Evolutionary conservation across 2,797 vertebrate species (phyloP).

Genomic region (Lateolabrax maculatus): DNA sequence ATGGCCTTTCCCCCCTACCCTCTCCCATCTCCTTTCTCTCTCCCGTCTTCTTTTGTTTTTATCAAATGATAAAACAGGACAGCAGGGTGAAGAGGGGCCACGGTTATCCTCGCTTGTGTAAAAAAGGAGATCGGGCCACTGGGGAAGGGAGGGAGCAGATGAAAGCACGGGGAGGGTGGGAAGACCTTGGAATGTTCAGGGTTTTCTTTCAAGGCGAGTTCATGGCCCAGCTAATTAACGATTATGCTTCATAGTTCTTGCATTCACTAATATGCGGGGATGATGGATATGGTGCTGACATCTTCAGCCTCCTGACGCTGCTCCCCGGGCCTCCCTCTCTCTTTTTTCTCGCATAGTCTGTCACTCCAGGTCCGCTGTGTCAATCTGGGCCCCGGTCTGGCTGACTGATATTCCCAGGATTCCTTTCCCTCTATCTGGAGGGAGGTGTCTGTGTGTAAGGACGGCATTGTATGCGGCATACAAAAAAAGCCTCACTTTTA

Average conservation of each 20-base stretch:
- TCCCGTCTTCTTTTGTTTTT: slow-evolving; percentile 72
- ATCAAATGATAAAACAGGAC: slow-evolving; percentile 72
- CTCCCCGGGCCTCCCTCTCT: slow-evolving; percentile 56
- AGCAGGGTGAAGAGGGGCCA: slow-evolving; percentile 67
- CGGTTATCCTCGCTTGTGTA: slow-evolving; percentile 64
- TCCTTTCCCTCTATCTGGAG: slow-evolving; percentile 54
- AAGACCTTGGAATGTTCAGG: slow-evolving; percentile 74
- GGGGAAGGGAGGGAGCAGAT: slow-evolving; percentile 37
- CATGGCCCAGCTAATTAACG: slow-evolving; percentile 81
- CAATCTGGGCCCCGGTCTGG: slow-evolving; percentile 68
- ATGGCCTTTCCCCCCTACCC: slow-evolving; percentile 67
- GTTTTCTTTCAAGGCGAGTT: slow-evolving; percentile 76
- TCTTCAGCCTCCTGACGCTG: slow-evolving; percentile 65
- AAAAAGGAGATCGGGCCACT: slow-evolving; percentile 59
- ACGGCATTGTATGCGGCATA: slow-evolving; percentile 46
- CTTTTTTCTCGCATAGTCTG: slow-evolving; percentile 64
- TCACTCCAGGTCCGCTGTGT: slow-evolving; percentile 67
- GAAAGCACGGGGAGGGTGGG: slow-evolving; percentile 60
- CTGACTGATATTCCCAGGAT: slow-evolving; percentile 70
- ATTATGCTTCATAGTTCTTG: slow-evolving; percentile 79
- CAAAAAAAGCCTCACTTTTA: slow-evolving; percentile 49
- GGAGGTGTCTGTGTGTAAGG: slow-evolving; percentile 53
- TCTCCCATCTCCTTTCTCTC: slow-evolving; percentile 39
- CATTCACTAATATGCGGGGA: slow-evolving; percentile 75
- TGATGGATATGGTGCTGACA: slow-evolving; percentile 81